A percentile compares a stretch with the other conserved stretches of the same genome.
Evolutionary conservation across 2,797 vertebrate species (phyloP).

Genomic region (Syndactyla subalaris): DNA sequence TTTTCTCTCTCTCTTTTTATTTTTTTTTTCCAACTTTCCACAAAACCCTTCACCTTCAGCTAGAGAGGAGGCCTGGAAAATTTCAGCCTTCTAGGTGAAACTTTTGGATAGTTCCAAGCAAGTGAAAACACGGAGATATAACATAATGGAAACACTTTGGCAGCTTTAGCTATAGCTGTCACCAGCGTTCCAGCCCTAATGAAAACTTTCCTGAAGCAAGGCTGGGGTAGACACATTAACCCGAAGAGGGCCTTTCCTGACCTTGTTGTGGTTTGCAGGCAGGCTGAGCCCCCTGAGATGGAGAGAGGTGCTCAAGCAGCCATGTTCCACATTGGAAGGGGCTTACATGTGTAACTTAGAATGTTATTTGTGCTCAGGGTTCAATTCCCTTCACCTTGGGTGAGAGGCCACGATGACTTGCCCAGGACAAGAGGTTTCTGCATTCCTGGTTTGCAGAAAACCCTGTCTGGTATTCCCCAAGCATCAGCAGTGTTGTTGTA

Average conservation of each 20-base stretch:
- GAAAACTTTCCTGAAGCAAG: constrained; percentile 61
- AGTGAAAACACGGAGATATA: constrained; percentile 52
- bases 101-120: constrained; percentile 38
- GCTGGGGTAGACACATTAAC: neutral
- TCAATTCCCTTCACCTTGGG: neutral
- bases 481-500: neutral
- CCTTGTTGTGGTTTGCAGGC: neutral
- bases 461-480: neutral
- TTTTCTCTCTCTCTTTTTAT: neutral
- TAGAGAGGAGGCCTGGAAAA: constrained; percentile 52
- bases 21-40: neutral
- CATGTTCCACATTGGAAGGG: neutral
- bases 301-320: neutral
- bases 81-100: constrained; percentile 59
- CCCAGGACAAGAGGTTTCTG: neutral
- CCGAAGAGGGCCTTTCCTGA: neutral
- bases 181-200: constrained; percentile 28
- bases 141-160: constrained; percentile 64
- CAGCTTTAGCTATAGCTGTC: constrained; percentile 13
- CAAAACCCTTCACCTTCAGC: constrained; percentile 14
- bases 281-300: neutral
- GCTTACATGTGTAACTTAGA: neutral
- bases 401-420: neutral
- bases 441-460: neutral
- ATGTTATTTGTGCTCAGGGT: neutral